phyloP scores from a whole-genome alignment of 2,797 vertebrate species.

The Hyperoplus immaculatus region DNA sequence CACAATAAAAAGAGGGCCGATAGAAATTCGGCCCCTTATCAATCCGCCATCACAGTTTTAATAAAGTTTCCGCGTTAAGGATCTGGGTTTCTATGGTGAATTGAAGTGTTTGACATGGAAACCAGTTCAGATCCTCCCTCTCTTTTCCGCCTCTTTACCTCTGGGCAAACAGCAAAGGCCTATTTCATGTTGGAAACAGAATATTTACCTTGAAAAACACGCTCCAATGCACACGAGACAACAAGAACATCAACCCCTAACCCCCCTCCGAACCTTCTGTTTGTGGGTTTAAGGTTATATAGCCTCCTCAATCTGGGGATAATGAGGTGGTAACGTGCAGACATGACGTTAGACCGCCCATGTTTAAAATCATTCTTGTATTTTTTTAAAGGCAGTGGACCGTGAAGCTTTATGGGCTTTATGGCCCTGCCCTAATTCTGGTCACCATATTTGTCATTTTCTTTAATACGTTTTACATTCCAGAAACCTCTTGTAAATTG shows the following conservation, averaged over 20 bases:
- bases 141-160: slow-evolving; percentile 94
- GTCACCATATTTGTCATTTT: not conserved
- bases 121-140: slow-evolving; percentile 88
- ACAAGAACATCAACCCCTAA: slow-evolving; percentile 82
- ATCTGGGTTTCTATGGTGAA: slow-evolving; percentile 93
- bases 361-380: slow-evolving; percentile 1
- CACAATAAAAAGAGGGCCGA: slow-evolving; percentile 88
- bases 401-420: not conserved
- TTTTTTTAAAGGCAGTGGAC: slow-evolving; percentile 10
- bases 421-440: not conserved
- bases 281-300: slow-evolving; percentile 75
- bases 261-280: slow-evolving; percentile 58
- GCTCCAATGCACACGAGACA: slow-evolving; percentile 81
- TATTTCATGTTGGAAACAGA: slow-evolving; percentile 77
- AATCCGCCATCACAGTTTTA: slow-evolving; percentile 94
- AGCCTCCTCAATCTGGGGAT: slow-evolving; percentile 68
- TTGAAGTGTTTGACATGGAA: slow-evolving; percentile 91
- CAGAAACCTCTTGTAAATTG: not conserved
- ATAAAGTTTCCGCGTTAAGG: slow-evolving; percentile 94
- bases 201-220: slow-evolving; percentile 85
- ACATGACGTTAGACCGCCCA: slow-evolving; percentile 19
- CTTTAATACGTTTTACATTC: too few species aligned
- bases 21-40: slow-evolving; percentile 92
- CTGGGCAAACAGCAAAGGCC: slow-evolving; percentile 91
- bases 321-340: slow-evolving; percentile 75